Percentiles rank a stretch among this genome's conserved stretches.
These are phyloP conservation scores for Drosophila tanythrix DNA, from an alignment of 2,888 invertebrate genomes.

Conservation along the genomic window DNA sequence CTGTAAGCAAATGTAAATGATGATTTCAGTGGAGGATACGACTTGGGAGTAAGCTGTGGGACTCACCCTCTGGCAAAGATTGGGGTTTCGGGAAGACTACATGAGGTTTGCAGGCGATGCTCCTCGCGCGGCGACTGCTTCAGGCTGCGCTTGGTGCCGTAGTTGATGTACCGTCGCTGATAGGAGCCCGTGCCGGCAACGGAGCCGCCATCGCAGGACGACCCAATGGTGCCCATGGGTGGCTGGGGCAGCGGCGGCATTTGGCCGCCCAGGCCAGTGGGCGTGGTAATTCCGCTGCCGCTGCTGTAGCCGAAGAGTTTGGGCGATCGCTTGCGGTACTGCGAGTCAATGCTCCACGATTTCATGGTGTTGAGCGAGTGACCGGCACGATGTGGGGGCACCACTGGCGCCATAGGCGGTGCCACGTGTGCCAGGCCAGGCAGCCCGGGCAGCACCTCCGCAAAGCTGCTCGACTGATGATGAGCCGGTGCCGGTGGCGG, in stretches of 20 bases:
- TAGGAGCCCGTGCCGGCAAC: conserved; percentile 86
- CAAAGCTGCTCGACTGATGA: conserved; percentile 60
- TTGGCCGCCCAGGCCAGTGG: conserved; percentile 69
- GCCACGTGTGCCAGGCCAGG: conserved; percentile 42
- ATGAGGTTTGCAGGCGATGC: conserved; percentile 91
- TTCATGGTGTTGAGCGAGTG: conserved; percentile 89
- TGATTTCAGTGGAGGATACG: too few species aligned
- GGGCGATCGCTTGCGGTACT: conserved; percentile 88
- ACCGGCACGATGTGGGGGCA: conserved; percentile 89
- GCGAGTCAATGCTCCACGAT: conserved; percentile 94
- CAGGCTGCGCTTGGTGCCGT: conserved; percentile 84
- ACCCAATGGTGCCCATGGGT: conserved; percentile 51
- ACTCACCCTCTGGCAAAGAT: conserved; percentile 91
- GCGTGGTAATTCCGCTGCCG: conserved; percentile 81
- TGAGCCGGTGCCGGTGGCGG: conserved; percentile 81
- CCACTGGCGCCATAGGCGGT: conserved; percentile 87
- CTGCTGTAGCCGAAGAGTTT: conserved; percentile 86
- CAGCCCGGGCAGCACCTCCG: conserved; percentile 52
- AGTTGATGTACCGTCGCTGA: conserved; percentile 83
- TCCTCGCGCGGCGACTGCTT: conserved; percentile 87
- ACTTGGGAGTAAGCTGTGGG: not conserved
- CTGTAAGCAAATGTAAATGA: conserved; percentile 51
- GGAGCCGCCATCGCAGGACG: conserved; percentile 57
- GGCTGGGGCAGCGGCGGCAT: conserved; percentile 66
- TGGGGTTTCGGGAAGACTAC: conserved; percentile 94